phyloP scores from a whole-genome alignment of 2,113 vertebrate genomes.

The Mellivora capensis region DNA sequence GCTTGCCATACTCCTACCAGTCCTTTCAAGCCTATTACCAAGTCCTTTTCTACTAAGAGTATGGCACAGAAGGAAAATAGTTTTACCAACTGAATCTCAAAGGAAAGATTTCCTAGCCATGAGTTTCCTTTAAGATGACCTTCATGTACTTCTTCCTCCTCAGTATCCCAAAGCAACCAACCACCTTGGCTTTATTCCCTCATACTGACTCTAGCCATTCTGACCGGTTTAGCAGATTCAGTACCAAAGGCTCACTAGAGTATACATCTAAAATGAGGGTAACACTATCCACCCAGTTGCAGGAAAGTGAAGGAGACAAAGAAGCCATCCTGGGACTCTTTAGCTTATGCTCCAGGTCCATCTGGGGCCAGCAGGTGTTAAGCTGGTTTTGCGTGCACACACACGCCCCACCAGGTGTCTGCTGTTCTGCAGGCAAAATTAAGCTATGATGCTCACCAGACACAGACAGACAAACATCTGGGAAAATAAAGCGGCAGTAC shows the following conservation, averaged over 20 bases:
- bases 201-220: background rate
- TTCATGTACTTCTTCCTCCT: background rate
- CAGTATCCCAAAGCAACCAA: background rate
- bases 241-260: background rate
- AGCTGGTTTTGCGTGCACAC: background rate
- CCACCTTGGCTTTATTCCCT: background rate
- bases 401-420: background rate
- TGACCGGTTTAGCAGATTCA: background rate
- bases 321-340: background rate
- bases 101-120: background rate
- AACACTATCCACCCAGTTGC: background rate
- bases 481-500: too few relatives aligned
- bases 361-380: background rate
- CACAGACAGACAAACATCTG: background rate
- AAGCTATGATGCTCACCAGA: background rate
- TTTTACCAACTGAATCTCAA: background rate
- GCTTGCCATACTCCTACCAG: background rate
- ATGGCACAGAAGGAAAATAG: background rate
- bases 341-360: background rate
- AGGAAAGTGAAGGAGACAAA: background rate
- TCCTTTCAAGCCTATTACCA: background rate
- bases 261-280: rapidly evolving
- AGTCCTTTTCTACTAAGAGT: background rate
- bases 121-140: background rate
- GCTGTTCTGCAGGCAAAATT: background rate